Evolutionary conservation across 1,140 invertebrate species (phyloP), one percentile per base, ranked within the genome.

Genomic region (Cydia splendana): DNA sequence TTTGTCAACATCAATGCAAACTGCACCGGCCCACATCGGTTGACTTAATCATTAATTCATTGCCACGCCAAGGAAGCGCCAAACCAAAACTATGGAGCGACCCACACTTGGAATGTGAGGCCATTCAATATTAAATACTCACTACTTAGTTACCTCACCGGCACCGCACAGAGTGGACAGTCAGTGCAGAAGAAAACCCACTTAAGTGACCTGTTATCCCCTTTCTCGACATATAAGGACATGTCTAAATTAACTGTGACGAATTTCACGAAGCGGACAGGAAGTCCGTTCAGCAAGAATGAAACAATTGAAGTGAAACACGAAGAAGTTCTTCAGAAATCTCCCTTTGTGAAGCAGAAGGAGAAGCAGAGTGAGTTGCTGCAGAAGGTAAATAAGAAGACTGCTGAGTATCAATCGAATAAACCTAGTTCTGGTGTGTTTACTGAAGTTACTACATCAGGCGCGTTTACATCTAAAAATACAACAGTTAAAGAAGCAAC

Each of bases 21-120:
- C 87, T 91, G 90, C 89, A 91, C 79, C 79, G 77, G 73, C 87
- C 88, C 82, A 90, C 87, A 81, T 75, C 75, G 79, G 78, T 53
- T 28, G 51, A 71, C 71, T 76, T 85, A 85, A 88, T 93, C 85
- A 93, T 88, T 86, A 86, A 92, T 91, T 93, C 91, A 92, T 86
- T 88, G 83, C 83, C 88, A 90, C 89, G 85, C 91, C 82, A 85
- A 88, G 89, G 90, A 92, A 91, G 88, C 88, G 80, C 82, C 87
- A 75, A 80, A 79, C 90, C 87, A 93, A 91, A 93, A 91, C 74
- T 92, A 91, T 87, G 91, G 91, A 92, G 87, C 90, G 89, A 87
- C 90, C 90, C 87, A 90, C 88, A 89, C 87, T 85, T 77, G 82
- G 89, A 79, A 82, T 82, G 85, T 83, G 80, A 85, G 84, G 84